These are phyloP conservation scores for Polydesmus complanatus DNA, from an alignment of 2,888 invertebrate genomes.

Conservation along the genomic window DNA sequence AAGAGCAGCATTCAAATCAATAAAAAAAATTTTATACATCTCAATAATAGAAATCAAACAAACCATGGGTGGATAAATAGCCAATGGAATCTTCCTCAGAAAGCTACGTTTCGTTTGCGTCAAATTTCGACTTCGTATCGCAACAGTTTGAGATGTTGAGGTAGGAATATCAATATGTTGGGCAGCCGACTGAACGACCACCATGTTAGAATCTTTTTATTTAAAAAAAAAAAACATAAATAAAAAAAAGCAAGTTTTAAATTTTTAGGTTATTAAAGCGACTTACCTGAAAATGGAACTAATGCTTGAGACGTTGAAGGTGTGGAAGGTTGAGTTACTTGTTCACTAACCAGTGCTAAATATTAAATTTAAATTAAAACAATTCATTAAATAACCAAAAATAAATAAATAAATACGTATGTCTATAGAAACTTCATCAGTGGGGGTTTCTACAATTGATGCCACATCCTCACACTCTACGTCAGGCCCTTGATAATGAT, in stretches of 20 bases:
- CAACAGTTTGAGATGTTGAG: neutral
- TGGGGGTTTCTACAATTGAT: conserved; percentile 3
- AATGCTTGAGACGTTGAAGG: conserved; percentile 14
- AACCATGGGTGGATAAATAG: neutral
- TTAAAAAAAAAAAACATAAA: neutral
- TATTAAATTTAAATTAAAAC: too few species aligned
- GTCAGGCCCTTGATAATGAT: conserved; percentile 14
- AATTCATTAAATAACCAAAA: neutral
- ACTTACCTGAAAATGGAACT: conserved; percentile 11
- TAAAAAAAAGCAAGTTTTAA: neutral
- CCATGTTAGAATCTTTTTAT: neutral
- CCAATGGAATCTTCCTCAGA: neutral
- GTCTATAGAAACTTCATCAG: conserved; percentile 1
- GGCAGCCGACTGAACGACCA: neutral
- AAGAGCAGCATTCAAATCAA: neutral
- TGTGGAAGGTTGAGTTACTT: conserved; percentile 19
- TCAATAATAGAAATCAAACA: neutral
- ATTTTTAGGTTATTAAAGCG: too few species aligned
- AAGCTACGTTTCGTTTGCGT: neutral
- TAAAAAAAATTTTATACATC: neutral
- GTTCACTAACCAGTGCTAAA: conserved; percentile 21
- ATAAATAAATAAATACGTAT: neutral
- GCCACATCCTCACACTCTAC: conserved; percentile 5
- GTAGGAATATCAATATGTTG: neutral
- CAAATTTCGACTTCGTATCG: neutral